Evolutionary conservation across 2,888 invertebrate genomes (phyloP).

Genomic region (Pinctada fucata): DNA sequence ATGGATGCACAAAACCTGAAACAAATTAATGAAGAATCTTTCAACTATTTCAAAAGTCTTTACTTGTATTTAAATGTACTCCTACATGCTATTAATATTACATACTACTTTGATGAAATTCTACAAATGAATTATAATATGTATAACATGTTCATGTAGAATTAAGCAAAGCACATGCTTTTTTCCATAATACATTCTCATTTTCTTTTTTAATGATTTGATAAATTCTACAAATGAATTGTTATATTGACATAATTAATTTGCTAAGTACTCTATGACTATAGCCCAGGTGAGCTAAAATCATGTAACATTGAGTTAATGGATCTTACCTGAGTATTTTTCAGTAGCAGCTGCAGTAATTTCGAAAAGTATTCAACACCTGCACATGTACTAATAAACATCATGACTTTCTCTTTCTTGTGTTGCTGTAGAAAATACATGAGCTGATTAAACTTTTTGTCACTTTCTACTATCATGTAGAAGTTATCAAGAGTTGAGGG

Average conservation of each 20-base stretch:
- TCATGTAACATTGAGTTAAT: constrained; percentile 69
- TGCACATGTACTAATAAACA: constrained; percentile 97
- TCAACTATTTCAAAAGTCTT: neutral
- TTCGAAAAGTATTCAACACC: constrained; percentile 95
- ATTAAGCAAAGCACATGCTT: no score
- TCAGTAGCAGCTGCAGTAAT: constrained; percentile 77
- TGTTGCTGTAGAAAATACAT: constrained; percentile 85
- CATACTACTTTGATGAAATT: no score
- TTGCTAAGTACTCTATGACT: no score
- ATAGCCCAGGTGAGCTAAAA: constrained; percentile 84
- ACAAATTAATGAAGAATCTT: constrained; percentile 30
- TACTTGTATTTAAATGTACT: neutral
- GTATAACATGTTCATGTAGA: no score
- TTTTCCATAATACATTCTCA: no score
- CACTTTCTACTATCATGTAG: constrained; percentile 80
- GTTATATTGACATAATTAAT: no score
- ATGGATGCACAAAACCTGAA: constrained; percentile 82
- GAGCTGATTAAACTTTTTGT: constrained; percentile 87
- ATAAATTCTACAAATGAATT: no score
- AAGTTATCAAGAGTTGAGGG: constrained; percentile 82
- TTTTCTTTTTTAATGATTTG: no score
- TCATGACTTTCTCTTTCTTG: constrained; percentile 82
- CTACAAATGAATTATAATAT: neutral
- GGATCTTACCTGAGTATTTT: constrained; percentile 47
- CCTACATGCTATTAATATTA: neutral